Conservation (phyloP, 2,113 vertebrate species). For the Mormyrus lacerda region DNA sequence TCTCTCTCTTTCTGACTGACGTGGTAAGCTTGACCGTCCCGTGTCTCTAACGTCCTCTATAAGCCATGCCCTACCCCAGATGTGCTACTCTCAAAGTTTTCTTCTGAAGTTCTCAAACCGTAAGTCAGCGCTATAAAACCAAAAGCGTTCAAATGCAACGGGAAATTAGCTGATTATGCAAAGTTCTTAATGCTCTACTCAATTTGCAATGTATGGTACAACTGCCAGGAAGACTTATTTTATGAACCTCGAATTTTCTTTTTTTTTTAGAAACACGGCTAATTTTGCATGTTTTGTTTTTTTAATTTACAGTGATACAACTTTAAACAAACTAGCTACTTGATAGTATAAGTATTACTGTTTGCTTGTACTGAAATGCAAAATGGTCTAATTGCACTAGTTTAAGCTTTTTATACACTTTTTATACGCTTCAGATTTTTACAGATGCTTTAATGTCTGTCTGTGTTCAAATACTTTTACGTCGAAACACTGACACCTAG, state of each 20-base stretch:
- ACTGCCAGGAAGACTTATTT: neutral
- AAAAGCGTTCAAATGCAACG: neutral
- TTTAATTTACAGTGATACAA: neutral
- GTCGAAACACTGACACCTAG: neutral
- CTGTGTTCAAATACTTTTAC: neutral
- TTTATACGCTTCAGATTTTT: neutral
- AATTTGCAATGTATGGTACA: neutral
- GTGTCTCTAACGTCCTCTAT: slow-evolving; percentile 26
- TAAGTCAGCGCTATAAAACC: neutral
- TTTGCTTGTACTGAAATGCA: neutral
- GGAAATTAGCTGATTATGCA: neutral
- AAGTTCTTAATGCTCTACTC: neutral
- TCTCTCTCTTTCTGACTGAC: slow-evolving; percentile 42
- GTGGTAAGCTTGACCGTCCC: slow-evolving; percentile 51
- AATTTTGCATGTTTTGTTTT: neutral
- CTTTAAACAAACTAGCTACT: neutral
- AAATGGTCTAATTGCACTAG: neutral
- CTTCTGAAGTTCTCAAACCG: neutral
- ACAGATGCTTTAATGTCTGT: neutral
- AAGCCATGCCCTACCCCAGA: neutral
- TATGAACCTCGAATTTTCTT: neutral
- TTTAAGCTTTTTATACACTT: neutral
- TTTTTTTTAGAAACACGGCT: neutral
- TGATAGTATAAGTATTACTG: neutral
- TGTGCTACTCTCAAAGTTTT: neutral